These are phyloP conservation scores for Nautilus pompilius DNA, from an alignment of 1,140 invertebrate genomes.

Conservation along the genomic window DNA sequence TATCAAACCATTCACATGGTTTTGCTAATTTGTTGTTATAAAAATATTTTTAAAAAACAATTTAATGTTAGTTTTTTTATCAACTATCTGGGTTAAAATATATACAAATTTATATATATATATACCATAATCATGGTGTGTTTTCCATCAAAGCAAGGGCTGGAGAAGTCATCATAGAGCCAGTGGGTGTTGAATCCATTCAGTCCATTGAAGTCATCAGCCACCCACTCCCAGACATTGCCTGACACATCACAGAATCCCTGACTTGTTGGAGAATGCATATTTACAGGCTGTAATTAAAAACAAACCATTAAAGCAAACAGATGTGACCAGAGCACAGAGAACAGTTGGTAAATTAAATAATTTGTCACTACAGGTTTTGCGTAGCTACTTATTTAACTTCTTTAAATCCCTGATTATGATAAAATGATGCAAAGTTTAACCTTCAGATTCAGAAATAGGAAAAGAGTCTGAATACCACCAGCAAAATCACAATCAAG, in stretches of 20 bases:
- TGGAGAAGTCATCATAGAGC: slow-evolving; percentile 53
- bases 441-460: no score
- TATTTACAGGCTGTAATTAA: slow-evolving; percentile 51
- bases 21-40: no score
- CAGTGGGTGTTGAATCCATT: slow-evolving; percentile 37
- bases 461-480: no score
- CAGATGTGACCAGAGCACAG: background rate
- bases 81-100: no score
- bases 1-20: no score
- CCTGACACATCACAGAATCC: slow-evolving; percentile 54
- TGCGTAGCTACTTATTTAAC: background rate
- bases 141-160: slow-evolving; percentile 52
- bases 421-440: background rate
- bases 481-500: no score
- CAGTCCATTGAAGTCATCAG: slow-evolving; percentile 54
- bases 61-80: no score
- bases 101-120: no score
- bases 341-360: background rate
- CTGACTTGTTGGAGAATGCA: slow-evolving; percentile 35
- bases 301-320: slow-evolving; percentile 5
- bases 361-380: background rate
- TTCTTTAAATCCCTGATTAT: background rate
- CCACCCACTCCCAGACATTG: slow-evolving; percentile 55
- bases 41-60: no score
- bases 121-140: slow-evolving; percentile 52